A percentile compares a stretch with the other conserved stretches of the same genome.
Conservation (phyloP, 2,113 vertebrate species). For the Cettia cetti region DNA sequence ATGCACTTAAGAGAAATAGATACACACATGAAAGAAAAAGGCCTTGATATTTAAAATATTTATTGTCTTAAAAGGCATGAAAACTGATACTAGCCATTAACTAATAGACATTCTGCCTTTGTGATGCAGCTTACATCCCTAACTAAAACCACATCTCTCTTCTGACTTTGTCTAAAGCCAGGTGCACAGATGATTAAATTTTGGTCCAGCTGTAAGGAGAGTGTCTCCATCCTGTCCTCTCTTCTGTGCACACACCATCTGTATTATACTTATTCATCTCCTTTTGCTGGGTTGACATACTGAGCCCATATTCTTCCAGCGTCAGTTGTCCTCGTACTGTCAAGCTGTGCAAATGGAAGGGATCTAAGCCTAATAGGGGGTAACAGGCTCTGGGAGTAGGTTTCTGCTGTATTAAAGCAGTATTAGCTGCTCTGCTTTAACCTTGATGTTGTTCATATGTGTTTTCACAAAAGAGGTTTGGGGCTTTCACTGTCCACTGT, state of each 20-base stretch:
- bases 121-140: slow-evolving; percentile 86
- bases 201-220: slow-evolving; percentile 36
- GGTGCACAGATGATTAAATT: slow-evolving; percentile 81
- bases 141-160: slow-evolving; percentile 88
- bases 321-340: not conserved
- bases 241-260: slow-evolving; percentile 28
- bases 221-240: slow-evolving; percentile 41
- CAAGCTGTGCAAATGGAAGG: slow-evolving; percentile 5
- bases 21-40: slow-evolving; percentile 75
- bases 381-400: not conserved
- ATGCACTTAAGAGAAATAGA: slow-evolving; percentile 82
- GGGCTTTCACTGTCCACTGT: not conserved
- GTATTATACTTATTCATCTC: slow-evolving; percentile 7
- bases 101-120: slow-evolving; percentile 81
- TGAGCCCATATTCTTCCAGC: slow-evolving; percentile 35
- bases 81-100: slow-evolving; percentile 91
- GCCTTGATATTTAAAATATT: slow-evolving; percentile 92
- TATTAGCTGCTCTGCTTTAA: not conserved
- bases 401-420: not conserved
- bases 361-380: not conserved
- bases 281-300: not conserved
- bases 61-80: slow-evolving; percentile 89
- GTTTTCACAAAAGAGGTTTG: not conserved
- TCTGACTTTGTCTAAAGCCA: slow-evolving; percentile 77
- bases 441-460: not conserved